Percentiles rank a stretch among this genome's conserved stretches.
These are phyloP conservation scores for Thunnus maccoyii DNA, from an alignment of 2,113 vertebrate species.

Conservation along the genomic window DNA sequence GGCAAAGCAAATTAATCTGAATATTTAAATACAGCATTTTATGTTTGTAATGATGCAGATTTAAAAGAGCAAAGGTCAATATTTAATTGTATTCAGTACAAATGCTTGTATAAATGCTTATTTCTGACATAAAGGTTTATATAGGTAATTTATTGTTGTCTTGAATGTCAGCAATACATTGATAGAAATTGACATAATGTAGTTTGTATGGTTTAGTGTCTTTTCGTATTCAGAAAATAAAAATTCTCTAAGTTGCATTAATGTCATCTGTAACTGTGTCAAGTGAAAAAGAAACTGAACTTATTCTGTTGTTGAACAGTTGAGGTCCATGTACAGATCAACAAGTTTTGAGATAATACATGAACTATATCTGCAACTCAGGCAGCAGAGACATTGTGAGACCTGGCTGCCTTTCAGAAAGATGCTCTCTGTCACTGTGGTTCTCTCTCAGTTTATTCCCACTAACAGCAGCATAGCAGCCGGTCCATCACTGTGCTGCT, in stretches of 20 bases:
- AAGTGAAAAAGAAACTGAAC: constrained; percentile 9
- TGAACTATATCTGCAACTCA: constrained; percentile 10
- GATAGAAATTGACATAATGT: background rate
- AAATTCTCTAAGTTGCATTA: constrained; percentile 22
- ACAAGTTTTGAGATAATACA: constrained; percentile 12
- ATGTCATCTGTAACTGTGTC: constrained; percentile 10
- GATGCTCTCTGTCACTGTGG: background rate
- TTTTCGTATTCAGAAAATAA: constrained; percentile 33
- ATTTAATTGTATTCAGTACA: background rate
- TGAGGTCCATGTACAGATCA: constrained; percentile 8
- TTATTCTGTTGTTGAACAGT: constrained; percentile 4
- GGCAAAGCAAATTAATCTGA: constrained; percentile 2
- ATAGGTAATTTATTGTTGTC: constrained; percentile 42
- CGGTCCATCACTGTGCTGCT: constrained; percentile 4
- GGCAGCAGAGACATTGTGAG: background rate
- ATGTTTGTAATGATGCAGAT: background rate
- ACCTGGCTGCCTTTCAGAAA: background rate
- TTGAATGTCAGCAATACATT: constrained; percentile 34
- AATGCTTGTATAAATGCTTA: background rate
- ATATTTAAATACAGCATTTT: background rate
- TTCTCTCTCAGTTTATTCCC: constrained; percentile 11
- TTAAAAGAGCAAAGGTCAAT: background rate
- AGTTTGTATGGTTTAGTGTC: constrained; percentile 7
- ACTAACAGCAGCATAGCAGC: background rate
- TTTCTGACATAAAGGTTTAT: constrained; percentile 8